Evolutionary conservation across 2,888 invertebrate species (phyloP).

Genomic region (Melinaea menophilus): DNA sequence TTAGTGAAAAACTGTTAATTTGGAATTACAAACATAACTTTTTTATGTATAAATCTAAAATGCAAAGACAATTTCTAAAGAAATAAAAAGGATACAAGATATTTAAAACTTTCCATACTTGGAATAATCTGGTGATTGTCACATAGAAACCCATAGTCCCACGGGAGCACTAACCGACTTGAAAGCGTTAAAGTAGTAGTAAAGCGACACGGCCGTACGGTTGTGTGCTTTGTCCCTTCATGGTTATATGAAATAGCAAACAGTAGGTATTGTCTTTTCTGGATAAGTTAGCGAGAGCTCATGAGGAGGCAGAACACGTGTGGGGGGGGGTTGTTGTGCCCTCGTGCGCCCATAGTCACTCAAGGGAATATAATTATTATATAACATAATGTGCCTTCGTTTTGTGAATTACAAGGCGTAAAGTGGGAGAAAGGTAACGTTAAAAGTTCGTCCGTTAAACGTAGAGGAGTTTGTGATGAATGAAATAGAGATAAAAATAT

Average conservation of each 20-base stretch:
- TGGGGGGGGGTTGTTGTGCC: conserved; percentile 12
- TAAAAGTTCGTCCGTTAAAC: neutral
- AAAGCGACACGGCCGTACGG: conserved; percentile 1
- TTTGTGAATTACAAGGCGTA: neutral
- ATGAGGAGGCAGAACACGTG: conserved; percentile 26
- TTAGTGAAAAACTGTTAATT: no score
- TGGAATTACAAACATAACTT: no score
- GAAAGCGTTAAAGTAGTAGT: conserved; percentile 7
- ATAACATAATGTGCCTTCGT: neutral
- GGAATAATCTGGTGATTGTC: neutral
- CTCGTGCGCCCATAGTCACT: conserved; percentile 9
- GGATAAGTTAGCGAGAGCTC: conserved; percentile 13
- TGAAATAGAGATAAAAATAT: no score
- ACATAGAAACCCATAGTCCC: neutral
- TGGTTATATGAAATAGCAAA: no score
- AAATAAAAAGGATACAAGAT: neutral
- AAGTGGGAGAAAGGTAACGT: neutral
- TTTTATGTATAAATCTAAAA: neutral
- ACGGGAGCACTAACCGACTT: conserved; percentile 3
- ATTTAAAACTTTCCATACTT: conserved; percentile 5
- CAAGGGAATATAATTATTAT: conserved; percentile 12
- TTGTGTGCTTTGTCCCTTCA: no score
- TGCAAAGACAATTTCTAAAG: neutral
- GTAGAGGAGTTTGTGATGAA: neutral
- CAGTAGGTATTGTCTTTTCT: no score